Conservation (phyloP, 2,797 vertebrate genomes). For the Heliangelus exortis region DNA sequence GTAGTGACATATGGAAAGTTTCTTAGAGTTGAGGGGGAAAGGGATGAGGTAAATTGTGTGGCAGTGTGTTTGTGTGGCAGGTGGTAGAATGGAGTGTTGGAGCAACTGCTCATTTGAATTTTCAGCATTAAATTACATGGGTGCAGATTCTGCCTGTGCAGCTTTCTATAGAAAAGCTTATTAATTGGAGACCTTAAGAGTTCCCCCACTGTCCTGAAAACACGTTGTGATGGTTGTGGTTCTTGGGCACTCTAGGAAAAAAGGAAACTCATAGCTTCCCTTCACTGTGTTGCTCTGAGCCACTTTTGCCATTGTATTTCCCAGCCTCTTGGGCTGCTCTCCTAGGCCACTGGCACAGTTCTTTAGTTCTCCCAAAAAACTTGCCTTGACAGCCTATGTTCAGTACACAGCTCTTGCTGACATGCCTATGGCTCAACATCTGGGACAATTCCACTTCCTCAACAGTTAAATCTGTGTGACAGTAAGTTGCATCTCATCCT, state of each 20-base stretch:
- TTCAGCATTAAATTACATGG: not conserved
- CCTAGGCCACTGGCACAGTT: not conserved
- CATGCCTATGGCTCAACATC: not conserved
- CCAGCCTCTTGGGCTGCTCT: not conserved
- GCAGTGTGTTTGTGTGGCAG: not conserved
- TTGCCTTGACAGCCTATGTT: not conserved
- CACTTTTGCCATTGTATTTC: not conserved
- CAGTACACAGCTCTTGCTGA: not conserved
- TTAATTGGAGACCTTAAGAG: not conserved
- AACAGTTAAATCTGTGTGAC: not conserved
- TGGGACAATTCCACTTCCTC: not conserved
- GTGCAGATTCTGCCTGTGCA: not conserved
- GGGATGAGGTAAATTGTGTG: not conserved
- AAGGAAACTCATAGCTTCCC: not conserved
- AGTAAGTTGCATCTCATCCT: not conserved
- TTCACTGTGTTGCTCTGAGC: not conserved
- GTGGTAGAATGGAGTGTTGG: not conserved
- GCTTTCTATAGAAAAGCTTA: not conserved
- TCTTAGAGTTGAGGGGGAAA: not conserved
- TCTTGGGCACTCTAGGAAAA: not conserved
- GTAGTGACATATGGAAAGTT: not conserved
- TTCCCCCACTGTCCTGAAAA: not conserved
- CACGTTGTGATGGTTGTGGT: not conserved
- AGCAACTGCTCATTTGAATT: not conserved
- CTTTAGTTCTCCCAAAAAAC: not conserved